A percentile compares a stretch with the other conserved stretches of the same genome.
These are phyloP conservation scores for Diglossa cyanea DNA, from an alignment of 2,797 vertebrate species.

Conservation along the genomic window DNA sequence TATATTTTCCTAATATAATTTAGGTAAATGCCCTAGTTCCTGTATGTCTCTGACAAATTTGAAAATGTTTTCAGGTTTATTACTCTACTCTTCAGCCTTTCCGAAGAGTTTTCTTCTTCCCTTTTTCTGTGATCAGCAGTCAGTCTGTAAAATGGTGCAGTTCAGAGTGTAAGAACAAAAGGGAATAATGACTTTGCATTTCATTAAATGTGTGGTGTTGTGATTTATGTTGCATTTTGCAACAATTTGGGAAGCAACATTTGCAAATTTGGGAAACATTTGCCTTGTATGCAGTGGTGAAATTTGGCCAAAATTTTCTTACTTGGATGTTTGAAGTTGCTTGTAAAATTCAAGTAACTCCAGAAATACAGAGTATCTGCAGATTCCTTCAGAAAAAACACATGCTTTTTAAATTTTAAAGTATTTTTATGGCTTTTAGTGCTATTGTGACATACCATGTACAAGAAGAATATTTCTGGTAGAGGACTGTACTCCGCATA, in stretches of 20 bases:
- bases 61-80: not conserved
- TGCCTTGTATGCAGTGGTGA: not conserved
- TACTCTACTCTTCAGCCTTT: not conserved
- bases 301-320: not conserved
- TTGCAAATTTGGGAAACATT: not conserved
- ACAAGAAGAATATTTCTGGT: not conserved
- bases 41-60: not conserved
- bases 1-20: not conserved
- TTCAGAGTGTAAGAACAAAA: not conserved
- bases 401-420: not conserved
- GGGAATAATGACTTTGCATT: not conserved
- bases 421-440: not conserved
- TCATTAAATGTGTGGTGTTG: not conserved
- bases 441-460: rapidly evolving
- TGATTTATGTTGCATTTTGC: not conserved
- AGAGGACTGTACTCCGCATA: not conserved
- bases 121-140: not conserved
- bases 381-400: not conserved
- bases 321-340: not conserved
- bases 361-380: not conserved
- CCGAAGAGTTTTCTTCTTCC: not conserved
- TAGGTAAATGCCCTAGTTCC: not conserved
- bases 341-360: not conserved
- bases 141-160: not conserved
- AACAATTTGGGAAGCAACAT: not conserved